A percentile compares a stretch with the other conserved stretches of the same genome.
These are phyloP conservation scores for Cladopsammia gracilis DNA, from an alignment of 64 coral and sea anemone species.

Conservation along the genomic window DNA sequence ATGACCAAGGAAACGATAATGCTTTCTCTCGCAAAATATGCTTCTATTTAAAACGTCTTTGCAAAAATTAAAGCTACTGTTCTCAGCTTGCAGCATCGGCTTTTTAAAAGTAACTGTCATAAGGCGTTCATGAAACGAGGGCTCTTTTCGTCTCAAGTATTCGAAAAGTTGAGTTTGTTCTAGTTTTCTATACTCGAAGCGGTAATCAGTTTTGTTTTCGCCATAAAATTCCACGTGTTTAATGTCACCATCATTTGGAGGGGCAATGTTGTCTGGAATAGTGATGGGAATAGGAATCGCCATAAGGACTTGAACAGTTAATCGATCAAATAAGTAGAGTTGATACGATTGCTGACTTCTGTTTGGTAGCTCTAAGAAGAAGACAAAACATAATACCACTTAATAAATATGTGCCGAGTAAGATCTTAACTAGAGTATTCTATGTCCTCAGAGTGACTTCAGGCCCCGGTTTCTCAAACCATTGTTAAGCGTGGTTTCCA, in stretches of 20 bases:
- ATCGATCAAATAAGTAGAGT: background rate
- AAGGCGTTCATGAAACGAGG: background rate
- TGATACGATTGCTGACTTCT: background rate
- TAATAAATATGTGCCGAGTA: too few relatives aligned
- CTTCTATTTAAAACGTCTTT: background rate
- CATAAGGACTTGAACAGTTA: background rate
- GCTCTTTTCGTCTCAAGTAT: background rate
- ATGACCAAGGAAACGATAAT: slow-evolving; percentile 52
- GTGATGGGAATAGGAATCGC: background rate
- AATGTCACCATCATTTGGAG: background rate
- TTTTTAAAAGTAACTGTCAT: background rate
- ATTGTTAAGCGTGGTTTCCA: too few relatives aligned
- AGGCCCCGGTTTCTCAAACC: too few relatives aligned
- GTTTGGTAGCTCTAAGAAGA: too few relatives aligned
- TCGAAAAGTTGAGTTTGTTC: background rate
- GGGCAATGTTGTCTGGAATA: background rate
- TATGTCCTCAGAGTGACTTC: too few relatives aligned
- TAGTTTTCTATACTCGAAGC: background rate
- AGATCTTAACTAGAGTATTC: too few relatives aligned
- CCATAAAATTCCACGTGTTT: slow-evolving; percentile 16
- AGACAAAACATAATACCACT: too few relatives aligned
- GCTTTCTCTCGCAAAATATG: slow-evolving; percentile 4
- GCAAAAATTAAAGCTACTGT: background rate
- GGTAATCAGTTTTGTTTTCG: background rate
- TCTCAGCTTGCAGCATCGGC: background rate